Evolutionary conservation across 2,113 vertebrate genomes (phyloP).

Genomic region (Lates calcarifer): DNA sequence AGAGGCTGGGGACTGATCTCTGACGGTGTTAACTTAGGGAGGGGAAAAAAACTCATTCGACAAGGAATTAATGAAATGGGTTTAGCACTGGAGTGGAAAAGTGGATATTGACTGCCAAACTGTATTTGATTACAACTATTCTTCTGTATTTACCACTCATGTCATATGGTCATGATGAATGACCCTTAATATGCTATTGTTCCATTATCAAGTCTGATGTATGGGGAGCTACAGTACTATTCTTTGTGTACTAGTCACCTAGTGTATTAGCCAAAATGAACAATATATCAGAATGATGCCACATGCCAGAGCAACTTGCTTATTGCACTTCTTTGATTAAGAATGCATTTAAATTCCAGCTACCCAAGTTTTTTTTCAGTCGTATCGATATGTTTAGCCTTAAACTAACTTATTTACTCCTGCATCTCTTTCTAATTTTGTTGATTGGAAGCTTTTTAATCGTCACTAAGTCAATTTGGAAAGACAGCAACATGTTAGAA

Average conservation of each 20-base stretch:
- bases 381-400: conserved; percentile 54
- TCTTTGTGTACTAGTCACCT: not conserved
- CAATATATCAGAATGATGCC: not conserved
- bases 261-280: not conserved
- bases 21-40: conserved; percentile 53
- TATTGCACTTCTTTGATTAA: conserved; percentile 37
- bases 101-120: conserved; percentile 36
- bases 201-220: not conserved
- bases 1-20: conserved; percentile 63
- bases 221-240: not conserved
- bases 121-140: conserved; percentile 28
- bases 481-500: not conserved
- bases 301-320: not conserved
- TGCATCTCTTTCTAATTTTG: conserved; percentile 58
- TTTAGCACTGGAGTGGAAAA: conserved; percentile 48
- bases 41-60: conserved; percentile 26
- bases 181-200: not conserved
- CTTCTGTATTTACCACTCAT: conserved; percentile 31
- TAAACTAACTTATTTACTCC: conserved; percentile 56
- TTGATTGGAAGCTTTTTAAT: conserved; percentile 62
- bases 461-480: conserved; percentile 18
- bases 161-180: conserved; percentile 3
- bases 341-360: conserved; percentile 56
- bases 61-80: conserved; percentile 67
- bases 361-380: conserved; percentile 53